Evolutionary conservation across 1,140 invertebrate genomes (phyloP), one percentile per base, ranked within the genome.

Genomic region (Thaumatotibia leucotreta): DNA sequence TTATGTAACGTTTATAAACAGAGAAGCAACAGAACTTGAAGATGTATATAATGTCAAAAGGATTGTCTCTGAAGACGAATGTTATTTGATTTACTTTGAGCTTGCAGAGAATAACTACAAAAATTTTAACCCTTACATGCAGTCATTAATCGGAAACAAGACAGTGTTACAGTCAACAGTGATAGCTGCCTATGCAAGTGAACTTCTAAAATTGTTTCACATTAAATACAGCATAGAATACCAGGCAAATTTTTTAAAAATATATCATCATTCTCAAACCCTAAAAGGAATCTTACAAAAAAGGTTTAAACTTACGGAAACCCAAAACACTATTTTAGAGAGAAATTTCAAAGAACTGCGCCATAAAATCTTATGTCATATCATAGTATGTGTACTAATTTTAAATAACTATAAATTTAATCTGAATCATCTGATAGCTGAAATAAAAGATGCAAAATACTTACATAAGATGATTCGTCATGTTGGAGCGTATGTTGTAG

Each of bases 1-100:
- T 24, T 89, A 90, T 50, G 75, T 90, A 73, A 86, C 88, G 4
- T 68, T 76, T 0, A 88, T 90, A 6, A 75, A 90, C 17, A 68
- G 84, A 33, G 67, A 74, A 10, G 88, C 88, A 1, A 58, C 68
- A 4, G 70, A 63, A 31, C 70, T 75, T 4, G 72, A 80, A 24
- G 67, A 79, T n/a, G 77, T 90, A 0, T 90, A 88, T 61, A 69
- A 80, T 49, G 64, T 87, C 8, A 61, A 82, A n/a, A 71, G 77
- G 27, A 88, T 90, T 39, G 65, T 90, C 65, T 81, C 72, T 0
- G 73, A 80, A 50, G 82, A 87, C 0, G 66, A 86, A 6, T 83
- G 68, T 63, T 74, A 82, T 0, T 82, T 74, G 63, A 84, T 90
- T 17, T 65, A 68, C 31, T 76, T 76, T 0, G 85, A 90, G 68